phyloP scores from a whole-genome alignment of 2,888 invertebrate species.

The Polia nebulosa region DNA sequence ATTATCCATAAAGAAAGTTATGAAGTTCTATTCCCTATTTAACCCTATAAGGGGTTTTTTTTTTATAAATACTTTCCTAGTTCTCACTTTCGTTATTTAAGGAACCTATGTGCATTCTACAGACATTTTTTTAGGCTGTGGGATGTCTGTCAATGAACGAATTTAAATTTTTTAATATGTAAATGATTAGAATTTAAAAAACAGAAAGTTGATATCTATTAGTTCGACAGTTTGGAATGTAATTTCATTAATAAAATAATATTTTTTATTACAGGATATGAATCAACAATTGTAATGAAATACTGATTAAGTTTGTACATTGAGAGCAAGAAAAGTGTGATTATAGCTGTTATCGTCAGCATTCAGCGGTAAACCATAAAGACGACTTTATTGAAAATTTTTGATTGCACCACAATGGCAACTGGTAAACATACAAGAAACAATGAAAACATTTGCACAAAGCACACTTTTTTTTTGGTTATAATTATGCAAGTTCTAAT shows the following conservation, averaged over 20 bases:
- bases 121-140: not conserved
- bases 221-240: conserved; percentile 10
- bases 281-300: conserved; percentile 81
- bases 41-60: not conserved
- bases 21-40: not conserved
- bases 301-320: conserved; percentile 80
- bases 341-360: conserved; percentile 79
- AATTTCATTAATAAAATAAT: conserved; percentile 42
- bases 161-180: not conserved
- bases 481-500: conserved; percentile 71
- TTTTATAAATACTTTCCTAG: not conserved
- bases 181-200: not conserved
- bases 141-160: not conserved
- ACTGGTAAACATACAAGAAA: conserved; percentile 81
- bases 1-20: not conserved
- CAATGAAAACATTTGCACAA: conserved; percentile 82
- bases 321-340: conserved; percentile 71
- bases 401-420: conserved; percentile 89
- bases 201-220: not conserved
- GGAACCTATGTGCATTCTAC: not conserved
- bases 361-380: conserved; percentile 81
- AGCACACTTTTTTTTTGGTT: conserved; percentile 68
- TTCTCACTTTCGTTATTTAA: not conserved
- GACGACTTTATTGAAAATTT: conserved; percentile 88
- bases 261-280: conserved; percentile 74